phyloP scores from a whole-genome alignment of 2,113 vertebrate species.

The Nicator chloris region DNA sequence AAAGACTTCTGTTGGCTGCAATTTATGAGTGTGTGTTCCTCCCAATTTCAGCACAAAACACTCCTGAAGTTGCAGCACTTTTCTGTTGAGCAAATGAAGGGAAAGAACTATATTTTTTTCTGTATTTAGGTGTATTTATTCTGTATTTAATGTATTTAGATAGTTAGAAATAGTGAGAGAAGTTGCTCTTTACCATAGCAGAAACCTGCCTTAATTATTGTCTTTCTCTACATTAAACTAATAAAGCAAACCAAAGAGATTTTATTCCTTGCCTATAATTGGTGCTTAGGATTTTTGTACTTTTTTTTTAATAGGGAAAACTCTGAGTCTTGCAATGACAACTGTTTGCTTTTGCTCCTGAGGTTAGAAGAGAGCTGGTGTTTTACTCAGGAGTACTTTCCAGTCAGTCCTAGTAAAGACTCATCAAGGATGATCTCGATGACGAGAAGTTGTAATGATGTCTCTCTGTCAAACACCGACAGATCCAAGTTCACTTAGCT shows the following conservation, averaged over 20 bases:
- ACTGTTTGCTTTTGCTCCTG: slow-evolving; percentile 72
- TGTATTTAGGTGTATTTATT: background rate
- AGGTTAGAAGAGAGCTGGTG: slow-evolving; percentile 74
- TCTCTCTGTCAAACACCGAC: slow-evolving; percentile 42
- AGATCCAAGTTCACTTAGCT: slow-evolving; percentile 37
- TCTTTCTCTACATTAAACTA: background rate
- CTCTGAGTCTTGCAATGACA: slow-evolving; percentile 39
- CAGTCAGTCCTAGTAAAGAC: slow-evolving; percentile 72
- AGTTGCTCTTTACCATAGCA: background rate
- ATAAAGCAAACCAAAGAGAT: background rate
- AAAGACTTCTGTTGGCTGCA: background rate
- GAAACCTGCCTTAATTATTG: background rate
- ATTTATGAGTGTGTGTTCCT: background rate
- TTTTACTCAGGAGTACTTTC: slow-evolving; percentile 70
- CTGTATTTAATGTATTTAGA: background rate
- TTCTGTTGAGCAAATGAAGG: background rate
- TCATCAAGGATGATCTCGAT: slow-evolving; percentile 63
- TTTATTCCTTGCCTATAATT: background rate
- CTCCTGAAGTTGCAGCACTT: background rate
- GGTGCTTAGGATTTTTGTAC: background rate
- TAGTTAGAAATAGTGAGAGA: background rate
- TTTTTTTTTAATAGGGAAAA: background rate
- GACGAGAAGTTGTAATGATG: slow-evolving; percentile 70
- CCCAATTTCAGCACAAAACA: background rate
- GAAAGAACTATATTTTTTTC: background rate